Percentiles rank a stretch among this genome's conserved stretches.
These are phyloP conservation scores for Poecilus cupreus DNA, from an alignment of 2,888 invertebrate species.

Conservation along the genomic window DNA sequence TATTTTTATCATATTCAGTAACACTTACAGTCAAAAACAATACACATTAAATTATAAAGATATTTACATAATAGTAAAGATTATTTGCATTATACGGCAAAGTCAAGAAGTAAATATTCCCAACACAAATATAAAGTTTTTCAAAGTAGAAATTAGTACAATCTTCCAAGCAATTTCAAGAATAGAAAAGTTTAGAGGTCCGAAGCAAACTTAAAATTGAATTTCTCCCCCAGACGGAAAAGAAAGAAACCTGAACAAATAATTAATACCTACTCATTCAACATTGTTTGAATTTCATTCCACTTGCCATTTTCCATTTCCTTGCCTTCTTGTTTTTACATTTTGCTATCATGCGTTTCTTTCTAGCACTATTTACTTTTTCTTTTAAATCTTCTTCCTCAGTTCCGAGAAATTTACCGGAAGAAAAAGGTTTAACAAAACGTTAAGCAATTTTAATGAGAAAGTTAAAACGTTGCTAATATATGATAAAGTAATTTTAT, in stretches of 20 bases:
- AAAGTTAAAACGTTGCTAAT: conserved; percentile 19
- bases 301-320: no score
- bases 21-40: no score
- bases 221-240: neutral
- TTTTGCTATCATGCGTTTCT: neutral
- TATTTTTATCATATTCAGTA: no score
- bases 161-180: no score
- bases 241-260: neutral
- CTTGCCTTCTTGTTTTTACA: neutral
- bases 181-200: no score
- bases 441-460: conserved; percentile 46
- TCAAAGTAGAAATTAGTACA: no score
- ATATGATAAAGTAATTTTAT: conserved; percentile 29
- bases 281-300: neutral
- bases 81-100: no score
- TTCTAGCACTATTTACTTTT: conserved; percentile 6
- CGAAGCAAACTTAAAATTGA: no score
- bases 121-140: no score
- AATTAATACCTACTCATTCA: neutral
- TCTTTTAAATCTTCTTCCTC: neutral
- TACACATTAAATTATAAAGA: no score
- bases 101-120: no score
- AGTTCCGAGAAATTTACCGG: neutral
- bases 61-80: no score
- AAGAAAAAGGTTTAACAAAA: conserved; percentile 35